These are phyloP conservation scores for Macrosiphum euphorbiae DNA, from an alignment of 2,888 invertebrate genomes.

Conservation along the genomic window DNA sequence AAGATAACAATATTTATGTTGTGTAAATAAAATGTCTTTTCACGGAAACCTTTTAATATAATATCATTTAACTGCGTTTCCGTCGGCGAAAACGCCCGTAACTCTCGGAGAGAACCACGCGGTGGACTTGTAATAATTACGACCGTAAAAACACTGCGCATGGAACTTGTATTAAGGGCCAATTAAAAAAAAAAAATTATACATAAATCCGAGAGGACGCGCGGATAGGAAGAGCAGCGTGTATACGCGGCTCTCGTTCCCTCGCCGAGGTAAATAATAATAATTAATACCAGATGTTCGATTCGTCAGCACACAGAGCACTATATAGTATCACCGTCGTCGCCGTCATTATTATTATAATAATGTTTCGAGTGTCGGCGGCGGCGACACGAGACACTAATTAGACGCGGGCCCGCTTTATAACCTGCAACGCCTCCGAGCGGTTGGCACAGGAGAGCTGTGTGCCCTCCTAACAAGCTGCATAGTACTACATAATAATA, in stretches of 20 bases:
- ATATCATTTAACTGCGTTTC: background rate
- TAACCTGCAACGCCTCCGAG: slow-evolving; percentile 56
- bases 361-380: slow-evolving; percentile 61
- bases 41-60: background rate
- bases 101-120: background rate
- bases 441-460: slow-evolving; percentile 29
- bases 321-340: background rate
- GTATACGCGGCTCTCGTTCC: background rate
- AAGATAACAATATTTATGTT: slow-evolving; percentile 9
- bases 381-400: slow-evolving; percentile 59
- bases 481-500: slow-evolving; percentile 5
- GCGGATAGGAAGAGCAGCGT: background rate
- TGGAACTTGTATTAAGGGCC: slow-evolving; percentile 44
- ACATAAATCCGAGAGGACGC: background rate
- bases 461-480: slow-evolving; percentile 43
- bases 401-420: slow-evolving; percentile 47
- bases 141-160: background rate
- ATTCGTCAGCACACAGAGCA: slow-evolving; percentile 32
- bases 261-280: slow-evolving; percentile 40
- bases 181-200: slow-evolving; percentile 51
- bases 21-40: background rate
- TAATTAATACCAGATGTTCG: slow-evolving; percentile 63
- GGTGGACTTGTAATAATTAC: background rate
- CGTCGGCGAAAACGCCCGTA: background rate
- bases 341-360: slow-evolving; percentile 45